A percentile compares a stretch with the other conserved stretches of the same genome.
phyloP scores from a whole-genome alignment of 2,797 vertebrate species.

The Cossypha caffra region DNA sequence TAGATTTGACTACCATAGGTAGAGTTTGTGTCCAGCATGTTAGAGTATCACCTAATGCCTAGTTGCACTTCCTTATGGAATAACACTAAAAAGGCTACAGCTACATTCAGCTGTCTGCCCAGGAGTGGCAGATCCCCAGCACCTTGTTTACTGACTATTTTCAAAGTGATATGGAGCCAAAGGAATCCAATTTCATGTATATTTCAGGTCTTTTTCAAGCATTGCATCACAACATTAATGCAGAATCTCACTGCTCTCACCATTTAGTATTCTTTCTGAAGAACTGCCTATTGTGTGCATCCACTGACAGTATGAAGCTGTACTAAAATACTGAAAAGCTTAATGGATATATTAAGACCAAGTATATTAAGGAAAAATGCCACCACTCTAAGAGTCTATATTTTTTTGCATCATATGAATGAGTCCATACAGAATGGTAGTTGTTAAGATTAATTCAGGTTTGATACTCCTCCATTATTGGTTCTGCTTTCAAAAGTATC shows the following conservation, averaged over 20 bases:
- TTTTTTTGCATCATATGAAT: neutral
- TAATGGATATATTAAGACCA: neutral
- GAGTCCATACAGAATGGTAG: neutral
- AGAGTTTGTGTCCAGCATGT: neutral
- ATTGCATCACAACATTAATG: neutral
- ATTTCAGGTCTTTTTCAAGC: neutral
- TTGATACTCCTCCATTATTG: neutral
- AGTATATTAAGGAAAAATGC: neutral
- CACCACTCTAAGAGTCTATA: neutral
- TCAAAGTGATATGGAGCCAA: neutral
- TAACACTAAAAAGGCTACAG: neutral
- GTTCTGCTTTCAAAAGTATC: neutral
- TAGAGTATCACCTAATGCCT: neutral
- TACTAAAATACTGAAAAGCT: neutral
- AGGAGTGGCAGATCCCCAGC: neutral
- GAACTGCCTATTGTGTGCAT: neutral
- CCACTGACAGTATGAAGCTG: neutral
- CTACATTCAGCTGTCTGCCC: neutral
- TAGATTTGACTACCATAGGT: neutral
- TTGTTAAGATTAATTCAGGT: neutral
- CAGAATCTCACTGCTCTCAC: neutral
- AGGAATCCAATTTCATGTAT: neutral
- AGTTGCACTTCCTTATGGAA: neutral
- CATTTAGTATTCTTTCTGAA: neutral
- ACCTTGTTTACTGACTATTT: neutral